These are phyloP conservation scores for Syngnathoides biaculeatus DNA, from an alignment of 2,113 vertebrate genomes.

Conservation along the genomic window DNA sequence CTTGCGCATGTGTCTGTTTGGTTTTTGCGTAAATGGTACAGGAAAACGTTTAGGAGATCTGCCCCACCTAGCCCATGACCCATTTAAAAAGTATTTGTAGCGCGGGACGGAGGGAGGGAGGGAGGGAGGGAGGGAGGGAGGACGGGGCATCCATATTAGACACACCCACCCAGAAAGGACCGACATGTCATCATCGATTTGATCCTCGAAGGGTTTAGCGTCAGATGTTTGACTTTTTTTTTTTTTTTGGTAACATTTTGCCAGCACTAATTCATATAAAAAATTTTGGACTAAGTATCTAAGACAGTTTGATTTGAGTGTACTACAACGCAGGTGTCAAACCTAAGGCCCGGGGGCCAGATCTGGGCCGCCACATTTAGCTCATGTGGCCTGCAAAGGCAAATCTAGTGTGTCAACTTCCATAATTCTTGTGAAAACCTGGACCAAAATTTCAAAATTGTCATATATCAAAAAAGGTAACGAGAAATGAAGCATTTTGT, in stretches of 20 bases:
- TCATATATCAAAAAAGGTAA: too few relatives aligned
- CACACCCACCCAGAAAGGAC: background rate
- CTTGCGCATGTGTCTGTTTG: background rate
- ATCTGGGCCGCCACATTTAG: too few relatives aligned
- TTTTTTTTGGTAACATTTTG: background rate
- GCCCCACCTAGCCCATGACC: constrained; percentile 46
- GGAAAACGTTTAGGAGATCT: constrained; percentile 33
- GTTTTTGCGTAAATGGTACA: constrained; percentile 16
- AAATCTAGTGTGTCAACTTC: too few relatives aligned
- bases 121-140: background rate
- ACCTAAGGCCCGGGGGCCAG: too few relatives aligned
- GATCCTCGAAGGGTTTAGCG: background rate
- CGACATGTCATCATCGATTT: background rate
- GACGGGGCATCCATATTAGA: background rate
- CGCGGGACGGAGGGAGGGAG: background rate
- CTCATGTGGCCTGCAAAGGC: too few relatives aligned
- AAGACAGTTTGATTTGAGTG: too few relatives aligned
- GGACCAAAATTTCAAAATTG: too few relatives aligned
- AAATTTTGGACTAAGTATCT: background rate
- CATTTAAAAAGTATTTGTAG: constrained; percentile 31
- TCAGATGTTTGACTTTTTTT: background rate
- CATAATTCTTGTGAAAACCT: too few relatives aligned
- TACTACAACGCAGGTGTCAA: too few relatives aligned
- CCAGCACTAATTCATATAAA: background rate
- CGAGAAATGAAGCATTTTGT: too few relatives aligned